phyloP scores from a whole-genome alignment of 2,888 invertebrate species.

The Synergus laeviventris region DNA sequence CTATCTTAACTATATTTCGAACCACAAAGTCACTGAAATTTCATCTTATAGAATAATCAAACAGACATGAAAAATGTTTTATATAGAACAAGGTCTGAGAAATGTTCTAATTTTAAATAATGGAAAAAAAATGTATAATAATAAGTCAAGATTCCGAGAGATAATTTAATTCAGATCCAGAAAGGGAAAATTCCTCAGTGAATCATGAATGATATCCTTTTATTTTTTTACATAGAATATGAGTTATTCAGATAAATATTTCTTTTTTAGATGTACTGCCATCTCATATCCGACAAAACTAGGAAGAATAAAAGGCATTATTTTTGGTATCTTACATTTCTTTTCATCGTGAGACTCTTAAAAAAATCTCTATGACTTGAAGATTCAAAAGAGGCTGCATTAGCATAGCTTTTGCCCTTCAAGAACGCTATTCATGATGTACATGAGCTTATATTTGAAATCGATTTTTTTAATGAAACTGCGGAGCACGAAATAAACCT shows the following conservation, averaged over 20 bases:
- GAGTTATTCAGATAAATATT: background rate
- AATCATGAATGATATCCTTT: background rate
- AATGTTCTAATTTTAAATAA: background rate
- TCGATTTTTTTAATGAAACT: background rate
- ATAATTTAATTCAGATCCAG: background rate
- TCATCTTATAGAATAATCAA: no score
- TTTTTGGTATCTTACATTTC: background rate
- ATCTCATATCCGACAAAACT: background rate
- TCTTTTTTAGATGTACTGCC: background rate
- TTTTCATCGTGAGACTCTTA: background rate
- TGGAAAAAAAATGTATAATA: background rate
- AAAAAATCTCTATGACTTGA: background rate
- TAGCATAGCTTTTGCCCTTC: constrained; percentile 2
- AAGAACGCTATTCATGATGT: background rate
- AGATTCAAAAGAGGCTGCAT: background rate
- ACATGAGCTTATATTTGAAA: background rate
- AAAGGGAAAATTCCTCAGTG: background rate
- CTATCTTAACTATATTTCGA: background rate
- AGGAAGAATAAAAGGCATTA: background rate
- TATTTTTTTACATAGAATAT: background rate
- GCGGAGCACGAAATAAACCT: background rate
- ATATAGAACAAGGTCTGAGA: no score
- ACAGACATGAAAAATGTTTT: no score
- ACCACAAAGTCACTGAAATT: constrained; percentile 18
- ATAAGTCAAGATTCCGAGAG: background rate